Conservation (phyloP, 2,888 invertebrate species). For the Vanessa cardui region DNA sequence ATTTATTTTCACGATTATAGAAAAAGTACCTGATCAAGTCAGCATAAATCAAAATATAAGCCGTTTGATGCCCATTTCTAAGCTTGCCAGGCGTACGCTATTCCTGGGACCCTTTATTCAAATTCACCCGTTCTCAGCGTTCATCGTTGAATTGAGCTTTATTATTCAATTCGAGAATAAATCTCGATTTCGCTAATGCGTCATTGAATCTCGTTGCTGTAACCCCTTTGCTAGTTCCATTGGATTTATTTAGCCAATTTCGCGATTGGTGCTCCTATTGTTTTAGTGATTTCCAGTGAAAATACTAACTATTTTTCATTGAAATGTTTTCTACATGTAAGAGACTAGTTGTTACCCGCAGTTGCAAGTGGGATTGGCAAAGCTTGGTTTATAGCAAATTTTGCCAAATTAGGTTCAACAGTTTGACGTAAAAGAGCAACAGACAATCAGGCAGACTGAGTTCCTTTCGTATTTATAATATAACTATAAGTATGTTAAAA, state of each 20-base stretch:
- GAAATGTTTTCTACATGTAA: not conserved
- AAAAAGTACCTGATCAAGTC: slow-evolving; percentile 9
- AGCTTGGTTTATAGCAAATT: too few relatives aligned
- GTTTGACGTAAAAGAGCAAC: too few relatives aligned
- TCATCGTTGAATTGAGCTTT: slow-evolving; percentile 44
- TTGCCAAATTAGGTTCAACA: too few relatives aligned
- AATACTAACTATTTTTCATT: not conserved
- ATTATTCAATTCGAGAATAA: slow-evolving; percentile 48
- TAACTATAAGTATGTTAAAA: too few relatives aligned
- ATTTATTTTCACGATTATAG: not conserved
- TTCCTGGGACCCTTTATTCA: slow-evolving; percentile 38
- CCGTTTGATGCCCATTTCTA: slow-evolving; percentile 15
- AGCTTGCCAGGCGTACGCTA: slow-evolving; percentile 18
- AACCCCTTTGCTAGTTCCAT: slow-evolving; percentile 31
- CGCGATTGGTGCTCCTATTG: slow-evolving; percentile 11
- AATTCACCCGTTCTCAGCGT: slow-evolving; percentile 43
- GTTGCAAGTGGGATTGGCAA: too few relatives aligned
- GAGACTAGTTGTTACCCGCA: too few relatives aligned
- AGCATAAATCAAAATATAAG: slow-evolving; percentile 23
- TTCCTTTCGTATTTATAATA: too few relatives aligned
- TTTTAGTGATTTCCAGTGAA: slow-evolving; percentile 8
- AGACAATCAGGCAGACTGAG: too few relatives aligned
- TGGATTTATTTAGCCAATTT: slow-evolving; percentile 35
- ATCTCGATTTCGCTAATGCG: slow-evolving; percentile 46
- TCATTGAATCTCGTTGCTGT: slow-evolving; percentile 38